Conservation (phyloP, 2,888 invertebrate genomes). For the Zeuzera pyrina region DNA sequence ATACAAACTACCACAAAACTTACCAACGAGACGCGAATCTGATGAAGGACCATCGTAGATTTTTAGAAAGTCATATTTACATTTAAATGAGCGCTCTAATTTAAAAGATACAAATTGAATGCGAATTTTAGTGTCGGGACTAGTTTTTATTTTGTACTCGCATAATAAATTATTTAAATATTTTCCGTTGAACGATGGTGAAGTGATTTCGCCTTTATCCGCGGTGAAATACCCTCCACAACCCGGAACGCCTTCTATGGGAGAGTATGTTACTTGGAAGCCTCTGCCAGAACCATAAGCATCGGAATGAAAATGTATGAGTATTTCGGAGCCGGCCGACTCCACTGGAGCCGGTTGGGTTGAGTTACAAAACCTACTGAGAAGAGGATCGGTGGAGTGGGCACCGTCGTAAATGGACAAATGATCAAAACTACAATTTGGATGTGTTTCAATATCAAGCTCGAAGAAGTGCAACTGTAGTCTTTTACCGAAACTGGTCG, state of each 20-base stretch:
- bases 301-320: conserved; percentile 89
- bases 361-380: conserved; percentile 83
- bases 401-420: conserved; percentile 77
- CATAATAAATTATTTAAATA: conserved; percentile 78
- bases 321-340: conserved; percentile 76
- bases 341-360: conserved; percentile 81
- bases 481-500: conserved; percentile 78
- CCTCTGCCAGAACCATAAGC: conserved; percentile 77
- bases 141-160: conserved; percentile 85
- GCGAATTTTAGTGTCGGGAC: conserved; percentile 74
- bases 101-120: conserved; percentile 78
- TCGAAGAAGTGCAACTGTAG: conserved; percentile 87
- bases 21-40: conserved; percentile 77
- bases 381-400: conserved; percentile 50
- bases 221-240: conserved; percentile 85
- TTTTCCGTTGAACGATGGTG: conserved; percentile 72
- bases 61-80: conserved; percentile 75
- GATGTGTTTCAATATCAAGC: conserved; percentile 81
- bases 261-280: conserved; percentile 87
- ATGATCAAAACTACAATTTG: conserved; percentile 83
- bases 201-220: conserved; percentile 75
- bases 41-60: conserved; percentile 78
- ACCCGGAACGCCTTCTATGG: conserved; percentile 82
- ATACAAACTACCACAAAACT: conserved; percentile 79
- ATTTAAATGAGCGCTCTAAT: conserved; percentile 74